Percentiles rank a stretch among this genome's conserved stretches.
These are phyloP conservation scores for Himalopsyche tibetana DNA, from an alignment of 2,888 invertebrate species.

Conservation along the genomic window DNA sequence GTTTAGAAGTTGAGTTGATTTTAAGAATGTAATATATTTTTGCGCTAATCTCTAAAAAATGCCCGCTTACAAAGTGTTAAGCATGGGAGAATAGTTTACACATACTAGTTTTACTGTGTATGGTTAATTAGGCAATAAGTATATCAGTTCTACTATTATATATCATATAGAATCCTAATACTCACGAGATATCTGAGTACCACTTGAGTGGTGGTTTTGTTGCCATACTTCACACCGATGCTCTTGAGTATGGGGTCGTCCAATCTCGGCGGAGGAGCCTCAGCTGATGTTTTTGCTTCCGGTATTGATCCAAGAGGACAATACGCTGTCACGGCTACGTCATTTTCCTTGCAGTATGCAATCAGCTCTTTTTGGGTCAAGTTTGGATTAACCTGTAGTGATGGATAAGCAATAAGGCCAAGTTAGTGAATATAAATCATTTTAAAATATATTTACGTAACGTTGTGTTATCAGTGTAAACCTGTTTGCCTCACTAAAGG, in stretches of 20 bases:
- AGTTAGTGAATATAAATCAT: constrained; percentile 19
- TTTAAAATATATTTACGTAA: constrained; percentile 62
- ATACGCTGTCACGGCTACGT: constrained; percentile 83
- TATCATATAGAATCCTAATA: constrained; percentile 25
- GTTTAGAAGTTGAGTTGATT: no score
- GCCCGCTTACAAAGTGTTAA: no score
- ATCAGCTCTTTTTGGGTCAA: constrained; percentile 82
- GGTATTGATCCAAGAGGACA: constrained; percentile 81
- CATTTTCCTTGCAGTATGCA: constrained; percentile 81
- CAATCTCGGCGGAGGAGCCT: constrained; percentile 75
- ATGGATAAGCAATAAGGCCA: constrained; percentile 69
- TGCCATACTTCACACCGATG: constrained; percentile 80
- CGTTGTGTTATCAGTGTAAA: no score
- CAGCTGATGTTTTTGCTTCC: constrained; percentile 73
- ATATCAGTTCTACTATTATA: no score
- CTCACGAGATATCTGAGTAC: constrained; percentile 81
- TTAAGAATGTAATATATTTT: no score
- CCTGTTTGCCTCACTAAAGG: no score
- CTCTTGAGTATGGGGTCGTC: constrained; percentile 76
- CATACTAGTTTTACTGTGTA: no score
- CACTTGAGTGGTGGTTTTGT: constrained; percentile 80
- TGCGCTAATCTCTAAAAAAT: no score
- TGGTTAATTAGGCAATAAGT: no score
- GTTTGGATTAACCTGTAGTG: constrained; percentile 78
- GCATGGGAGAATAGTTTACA: no score